A percentile compares a stretch with the other conserved stretches of the same genome.
These are phyloP conservation scores for Eubasilissa regina DNA, from an alignment of 1,140 invertebrate species.

Conservation along the genomic window DNA sequence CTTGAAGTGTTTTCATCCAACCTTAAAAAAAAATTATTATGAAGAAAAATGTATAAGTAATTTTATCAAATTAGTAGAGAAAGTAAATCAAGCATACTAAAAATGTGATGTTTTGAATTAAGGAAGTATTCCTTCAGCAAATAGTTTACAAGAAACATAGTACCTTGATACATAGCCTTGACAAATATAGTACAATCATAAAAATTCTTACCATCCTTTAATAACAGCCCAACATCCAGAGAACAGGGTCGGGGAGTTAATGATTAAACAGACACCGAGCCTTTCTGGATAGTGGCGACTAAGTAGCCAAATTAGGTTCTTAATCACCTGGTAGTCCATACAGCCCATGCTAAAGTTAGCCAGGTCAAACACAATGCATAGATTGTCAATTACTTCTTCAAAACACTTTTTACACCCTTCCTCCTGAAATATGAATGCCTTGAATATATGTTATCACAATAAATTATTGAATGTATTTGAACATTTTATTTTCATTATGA, in stretches of 20 bases:
- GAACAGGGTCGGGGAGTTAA: slow-evolving; percentile 81
- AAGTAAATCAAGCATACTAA: no score
- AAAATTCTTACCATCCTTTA: slow-evolving; percentile 75
- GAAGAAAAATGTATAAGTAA: no score
- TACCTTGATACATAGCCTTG: no score
- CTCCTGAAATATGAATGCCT: slow-evolving; percentile 76
- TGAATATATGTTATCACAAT: neutral
- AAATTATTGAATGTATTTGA: neutral
- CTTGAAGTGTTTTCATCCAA: slow-evolving; percentile 83
- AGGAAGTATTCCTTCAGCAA: no score
- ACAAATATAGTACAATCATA: no score
- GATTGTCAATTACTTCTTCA: slow-evolving; percentile 84
- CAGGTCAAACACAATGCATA: slow-evolving; percentile 85
- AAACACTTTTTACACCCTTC: slow-evolving; percentile 83
- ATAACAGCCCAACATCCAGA: slow-evolving; percentile 83
- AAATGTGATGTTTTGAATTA: no score
- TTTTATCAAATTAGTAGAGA: no score
- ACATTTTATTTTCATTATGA: neutral
- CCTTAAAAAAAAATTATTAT: slow-evolving; percentile 69
- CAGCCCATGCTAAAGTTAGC: slow-evolving; percentile 80
- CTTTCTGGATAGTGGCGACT: slow-evolving; percentile 83
- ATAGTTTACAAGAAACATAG: no score
- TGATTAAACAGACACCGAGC: slow-evolving; percentile 81
- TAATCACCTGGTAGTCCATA: slow-evolving; percentile 85
- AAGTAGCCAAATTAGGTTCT: slow-evolving; percentile 83